Conservation (phyloP, 2,797 vertebrate genomes). For the Diglossa cyanea region DNA sequence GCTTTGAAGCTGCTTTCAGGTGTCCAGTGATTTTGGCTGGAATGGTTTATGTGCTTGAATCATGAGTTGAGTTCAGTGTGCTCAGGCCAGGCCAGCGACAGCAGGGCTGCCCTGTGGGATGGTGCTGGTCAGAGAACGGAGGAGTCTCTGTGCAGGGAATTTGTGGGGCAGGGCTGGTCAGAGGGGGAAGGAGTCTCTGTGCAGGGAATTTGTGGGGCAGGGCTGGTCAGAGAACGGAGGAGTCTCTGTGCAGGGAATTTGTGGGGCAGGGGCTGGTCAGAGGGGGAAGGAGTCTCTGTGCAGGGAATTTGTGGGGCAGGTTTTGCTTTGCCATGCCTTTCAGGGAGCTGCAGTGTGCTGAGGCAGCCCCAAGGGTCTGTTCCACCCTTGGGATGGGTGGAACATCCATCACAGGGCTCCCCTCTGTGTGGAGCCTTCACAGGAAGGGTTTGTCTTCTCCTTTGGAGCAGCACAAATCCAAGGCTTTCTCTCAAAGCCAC, state of each 20-base stretch:
- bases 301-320: neutral
- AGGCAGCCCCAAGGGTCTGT: neutral
- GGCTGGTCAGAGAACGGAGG: neutral
- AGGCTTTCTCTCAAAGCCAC: neutral
- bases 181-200: neutral
- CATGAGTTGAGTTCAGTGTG: neutral
- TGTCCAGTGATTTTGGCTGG: neutral
- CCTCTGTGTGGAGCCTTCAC: neutral
- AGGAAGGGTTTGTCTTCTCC: neutral
- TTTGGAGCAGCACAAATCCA: neutral
- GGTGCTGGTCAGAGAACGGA: too few relatives aligned
- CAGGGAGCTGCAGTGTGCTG: neutral
- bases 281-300: neutral
- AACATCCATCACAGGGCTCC: too few relatives aligned
- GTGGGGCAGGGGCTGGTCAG: neutral
- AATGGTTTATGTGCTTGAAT: neutral
- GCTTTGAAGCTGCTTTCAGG: neutral
- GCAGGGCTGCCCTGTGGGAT: neutral
- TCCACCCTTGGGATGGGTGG: too few relatives aligned
- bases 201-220: neutral
- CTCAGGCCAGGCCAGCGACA: neutral
- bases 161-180: too few relatives aligned
- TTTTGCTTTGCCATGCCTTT: neutral
- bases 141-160: too few relatives aligned
- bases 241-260: neutral